Evolutionary conservation across 2,797 vertebrate species (phyloP).

Genomic region (Sparus aurata): DNA sequence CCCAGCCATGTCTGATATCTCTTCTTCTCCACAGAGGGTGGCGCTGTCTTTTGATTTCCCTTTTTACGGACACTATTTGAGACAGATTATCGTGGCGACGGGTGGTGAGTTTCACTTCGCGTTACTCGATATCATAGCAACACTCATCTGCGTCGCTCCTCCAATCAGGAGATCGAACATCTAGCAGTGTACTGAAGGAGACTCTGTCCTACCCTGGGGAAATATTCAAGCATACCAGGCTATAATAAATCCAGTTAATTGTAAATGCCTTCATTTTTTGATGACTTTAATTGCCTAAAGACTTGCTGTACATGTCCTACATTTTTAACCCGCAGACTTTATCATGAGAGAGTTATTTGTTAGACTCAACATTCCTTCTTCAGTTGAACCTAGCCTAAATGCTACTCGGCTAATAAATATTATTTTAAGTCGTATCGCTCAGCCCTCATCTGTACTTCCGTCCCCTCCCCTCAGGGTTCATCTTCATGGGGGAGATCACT

Average conservation of each 20-base stretch:
- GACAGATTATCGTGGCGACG: conserved; percentile 95
- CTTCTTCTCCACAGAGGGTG: conserved; percentile 85
- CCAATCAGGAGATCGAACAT: neutral
- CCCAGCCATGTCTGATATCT: conserved; percentile 8
- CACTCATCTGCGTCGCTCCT: neutral
- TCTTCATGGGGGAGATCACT: conserved; percentile 94
- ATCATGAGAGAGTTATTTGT: conserved; percentile 6
- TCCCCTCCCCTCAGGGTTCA: conserved; percentile 88
- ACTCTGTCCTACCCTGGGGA: conserved; percentile 38
- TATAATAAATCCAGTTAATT: conserved; percentile 34
- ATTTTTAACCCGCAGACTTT: conserved; percentile 26
- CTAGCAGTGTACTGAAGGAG: conserved; percentile 26
- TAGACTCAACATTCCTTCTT: neutral
- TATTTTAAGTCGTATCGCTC: too few relatives aligned
- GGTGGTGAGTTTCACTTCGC: conserved; percentile 87
- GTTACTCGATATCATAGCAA: neutral
- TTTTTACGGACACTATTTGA: conserved; percentile 94
- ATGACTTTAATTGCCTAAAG: conserved; percentile 37
- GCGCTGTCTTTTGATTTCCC: conserved; percentile 96
- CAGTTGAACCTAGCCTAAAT: neutral
- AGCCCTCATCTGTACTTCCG: neutral
- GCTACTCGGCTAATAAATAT: neutral
- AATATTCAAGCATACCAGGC: conserved; percentile 20
- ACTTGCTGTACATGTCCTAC: conserved; percentile 19
- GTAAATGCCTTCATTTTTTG: conserved; percentile 18